phyloP scores from a whole-genome alignment of 2,797 vertebrate genomes.

The Sylvilagus floridanus region DNA sequence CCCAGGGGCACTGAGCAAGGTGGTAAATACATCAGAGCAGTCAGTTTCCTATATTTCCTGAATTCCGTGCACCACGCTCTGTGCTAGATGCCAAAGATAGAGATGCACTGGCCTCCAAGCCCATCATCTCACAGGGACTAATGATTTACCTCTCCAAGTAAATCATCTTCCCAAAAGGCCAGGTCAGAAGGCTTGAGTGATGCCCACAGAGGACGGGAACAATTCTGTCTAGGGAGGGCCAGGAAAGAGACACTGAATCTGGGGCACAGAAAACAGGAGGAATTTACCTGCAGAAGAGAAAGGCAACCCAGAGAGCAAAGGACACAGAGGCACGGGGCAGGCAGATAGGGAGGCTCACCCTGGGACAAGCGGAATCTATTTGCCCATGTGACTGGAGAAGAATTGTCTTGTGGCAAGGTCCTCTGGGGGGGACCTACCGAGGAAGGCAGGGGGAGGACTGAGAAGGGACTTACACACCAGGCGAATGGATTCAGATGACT shows the following conservation, averaged over 20 bases:
- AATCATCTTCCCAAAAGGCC: neutral
- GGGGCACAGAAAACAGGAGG: neutral
- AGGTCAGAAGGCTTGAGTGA: neutral
- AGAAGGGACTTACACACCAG: neutral
- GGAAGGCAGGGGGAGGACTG: neutral
- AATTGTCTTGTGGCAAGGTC: neutral
- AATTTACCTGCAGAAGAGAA: neutral
- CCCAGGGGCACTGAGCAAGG: neutral
- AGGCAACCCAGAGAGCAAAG: too few relatives aligned
- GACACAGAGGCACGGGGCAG: fast-evolving
- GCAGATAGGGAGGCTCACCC: neutral
- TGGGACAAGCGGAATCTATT: neutral
- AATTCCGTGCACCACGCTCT: neutral
- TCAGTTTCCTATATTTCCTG: neutral
- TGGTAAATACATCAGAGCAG: neutral
- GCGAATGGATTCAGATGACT: neutral
- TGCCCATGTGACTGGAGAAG: neutral
- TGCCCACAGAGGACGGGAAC: neutral
- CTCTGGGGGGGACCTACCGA: neutral
- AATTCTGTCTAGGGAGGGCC: neutral
- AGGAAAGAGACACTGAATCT: neutral
- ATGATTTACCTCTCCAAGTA: neutral
- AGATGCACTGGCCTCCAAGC: neutral
- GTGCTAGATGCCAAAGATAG: neutral
- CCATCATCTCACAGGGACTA: neutral